phyloP scores from a whole-genome alignment of 92 coral and sea anemone genomes.

The Ricordea florida region DNA sequence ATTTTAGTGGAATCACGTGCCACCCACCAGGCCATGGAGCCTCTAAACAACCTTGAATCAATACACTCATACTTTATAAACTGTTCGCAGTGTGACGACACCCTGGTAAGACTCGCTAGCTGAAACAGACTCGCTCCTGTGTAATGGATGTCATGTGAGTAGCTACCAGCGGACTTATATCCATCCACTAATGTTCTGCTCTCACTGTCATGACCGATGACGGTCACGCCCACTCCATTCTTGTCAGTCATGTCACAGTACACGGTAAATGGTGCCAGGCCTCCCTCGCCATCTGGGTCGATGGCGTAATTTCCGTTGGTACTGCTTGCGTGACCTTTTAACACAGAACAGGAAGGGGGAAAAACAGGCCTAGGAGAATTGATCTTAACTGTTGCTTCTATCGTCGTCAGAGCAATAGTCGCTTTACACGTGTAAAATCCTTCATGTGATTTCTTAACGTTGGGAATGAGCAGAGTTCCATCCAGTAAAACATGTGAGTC shows the following conservation, averaged over 20 bases:
- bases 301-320: constrained; percentile 20
- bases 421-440: constrained; percentile 56
- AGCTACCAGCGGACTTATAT: not conserved
- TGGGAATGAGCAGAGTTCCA: constrained; percentile 36
- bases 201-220: constrained; percentile 61
- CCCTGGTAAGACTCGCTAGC: constrained; percentile 23
- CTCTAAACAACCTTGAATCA: not conserved
- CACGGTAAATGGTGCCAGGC: constrained; percentile 22
- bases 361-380: not conserved
- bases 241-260: constrained; percentile 59
- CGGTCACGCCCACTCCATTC: constrained; percentile 58
- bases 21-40: not conserved
- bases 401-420: constrained; percentile 16
- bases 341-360: constrained; percentile 15
- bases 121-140: constrained; percentile 9
- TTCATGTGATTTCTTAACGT: not conserved
- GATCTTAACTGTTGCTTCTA: constrained; percentile 34
- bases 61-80: constrained; percentile 47
- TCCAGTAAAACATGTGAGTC: constrained; percentile 6
- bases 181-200: constrained; percentile 34
- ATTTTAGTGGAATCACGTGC: not conserved
- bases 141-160: constrained; percentile 11
- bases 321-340: not conserved
- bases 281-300: constrained; percentile 12
- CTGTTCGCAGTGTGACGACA: constrained; percentile 42